phyloP scores from a whole-genome alignment of 2,888 invertebrate genomes.

The Xestia c-nigrum region DNA sequence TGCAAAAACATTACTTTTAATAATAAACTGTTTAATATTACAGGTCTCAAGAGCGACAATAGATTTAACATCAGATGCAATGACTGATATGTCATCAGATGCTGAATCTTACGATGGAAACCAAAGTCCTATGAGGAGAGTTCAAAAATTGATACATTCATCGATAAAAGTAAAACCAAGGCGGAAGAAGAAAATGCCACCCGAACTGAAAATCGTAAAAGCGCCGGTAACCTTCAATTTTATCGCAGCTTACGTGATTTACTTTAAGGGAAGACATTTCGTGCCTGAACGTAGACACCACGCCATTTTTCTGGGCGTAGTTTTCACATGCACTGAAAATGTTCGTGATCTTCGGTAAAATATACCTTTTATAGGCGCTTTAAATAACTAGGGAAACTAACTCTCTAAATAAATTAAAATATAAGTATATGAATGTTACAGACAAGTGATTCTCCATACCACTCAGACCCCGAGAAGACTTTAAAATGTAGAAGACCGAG shows the following conservation, averaged over 20 bases:
- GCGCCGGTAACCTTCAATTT: constrained; percentile 79
- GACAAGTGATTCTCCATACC: constrained; percentile 88
- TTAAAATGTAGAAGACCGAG: constrained; percentile 83
- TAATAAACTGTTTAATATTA: constrained; percentile 54
- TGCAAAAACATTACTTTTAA: constrained; percentile 30
- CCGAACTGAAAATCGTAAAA: constrained; percentile 87
- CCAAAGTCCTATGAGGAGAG: constrained; percentile 85
- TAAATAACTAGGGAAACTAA: neutral
- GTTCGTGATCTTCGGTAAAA: constrained; percentile 4
- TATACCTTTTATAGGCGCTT: neutral
- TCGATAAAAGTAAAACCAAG: constrained; percentile 82
- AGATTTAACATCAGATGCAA: constrained; percentile 92
- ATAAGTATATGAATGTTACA: constrained; percentile 64
- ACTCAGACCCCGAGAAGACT: constrained; percentile 85
- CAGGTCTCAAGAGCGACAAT: constrained; percentile 91
- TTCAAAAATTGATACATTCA: constrained; percentile 84
- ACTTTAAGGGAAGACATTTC: constrained; percentile 14
- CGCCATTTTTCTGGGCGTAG: constrained; percentile 14
- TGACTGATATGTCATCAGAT: constrained; percentile 92
- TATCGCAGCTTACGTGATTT: constrained; percentile 21
- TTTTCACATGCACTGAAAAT: constrained; percentile 11
- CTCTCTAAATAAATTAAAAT: neutral
- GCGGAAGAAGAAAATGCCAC: constrained; percentile 89
- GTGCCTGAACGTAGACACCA: constrained; percentile 18
- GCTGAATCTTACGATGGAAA: constrained; percentile 89